A percentile compares a stretch with the other conserved stretches of the same genome.
Conservation (phyloP, 2,797 vertebrate species). For the Coluber constrictor region DNA sequence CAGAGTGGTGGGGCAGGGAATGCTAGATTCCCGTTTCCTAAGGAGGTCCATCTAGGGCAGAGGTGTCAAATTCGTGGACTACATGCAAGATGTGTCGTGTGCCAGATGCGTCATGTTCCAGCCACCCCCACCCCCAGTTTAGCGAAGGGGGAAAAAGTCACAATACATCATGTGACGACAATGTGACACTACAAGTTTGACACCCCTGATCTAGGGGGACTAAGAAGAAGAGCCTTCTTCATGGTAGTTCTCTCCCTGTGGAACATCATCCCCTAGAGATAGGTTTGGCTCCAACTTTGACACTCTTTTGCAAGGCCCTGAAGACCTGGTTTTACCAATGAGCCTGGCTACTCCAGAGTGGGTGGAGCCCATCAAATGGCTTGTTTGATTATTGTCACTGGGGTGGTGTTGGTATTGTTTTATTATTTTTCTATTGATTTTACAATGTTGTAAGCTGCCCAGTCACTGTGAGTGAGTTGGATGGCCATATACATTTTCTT, state of each 20-base stretch:
- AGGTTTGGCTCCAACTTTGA: background rate
- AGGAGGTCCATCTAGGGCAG: background rate
- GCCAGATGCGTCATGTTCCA: too few species aligned
- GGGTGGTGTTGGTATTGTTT: background rate
- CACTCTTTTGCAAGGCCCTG: background rate
- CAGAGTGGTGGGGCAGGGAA: background rate
- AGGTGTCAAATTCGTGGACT: background rate
- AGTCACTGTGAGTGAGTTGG: background rate
- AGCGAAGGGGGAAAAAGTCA: too few species aligned
- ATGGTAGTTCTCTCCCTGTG: background rate
- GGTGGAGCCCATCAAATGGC: background rate
- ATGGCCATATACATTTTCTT: background rate
- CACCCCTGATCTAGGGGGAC: background rate
- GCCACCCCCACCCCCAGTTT: too few species aligned
- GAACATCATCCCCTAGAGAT: background rate
- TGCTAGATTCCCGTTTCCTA: background rate
- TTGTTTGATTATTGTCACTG: background rate
- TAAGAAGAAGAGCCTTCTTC: background rate
- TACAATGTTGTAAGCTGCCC: background rate
- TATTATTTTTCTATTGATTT: background rate
- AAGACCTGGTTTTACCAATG: background rate
- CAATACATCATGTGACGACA: too few species aligned
- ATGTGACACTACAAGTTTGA: too few species aligned
- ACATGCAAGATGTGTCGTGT: too few species aligned
- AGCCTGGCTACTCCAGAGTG: background rate